These are phyloP conservation scores for Micromys minutus DNA, from an alignment of 2,113 vertebrate species.

Conservation along the genomic window DNA sequence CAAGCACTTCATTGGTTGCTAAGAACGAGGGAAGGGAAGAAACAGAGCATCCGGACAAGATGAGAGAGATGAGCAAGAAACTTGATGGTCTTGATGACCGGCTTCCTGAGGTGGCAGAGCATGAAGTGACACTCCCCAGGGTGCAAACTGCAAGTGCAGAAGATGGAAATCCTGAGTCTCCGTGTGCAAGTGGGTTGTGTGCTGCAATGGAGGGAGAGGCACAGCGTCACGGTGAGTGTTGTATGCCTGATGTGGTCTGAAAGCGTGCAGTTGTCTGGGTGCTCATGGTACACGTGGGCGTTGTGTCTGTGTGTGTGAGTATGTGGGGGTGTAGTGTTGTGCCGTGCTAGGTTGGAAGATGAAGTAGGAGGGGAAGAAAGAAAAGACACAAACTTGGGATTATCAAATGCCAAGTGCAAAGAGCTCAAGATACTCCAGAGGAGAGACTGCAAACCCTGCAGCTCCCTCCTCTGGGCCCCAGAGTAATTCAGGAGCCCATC, in stretches of 20 bases:
- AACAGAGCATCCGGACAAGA: not conserved
- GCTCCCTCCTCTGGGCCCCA: not conserved
- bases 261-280: not conserved
- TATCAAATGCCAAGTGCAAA: not conserved
- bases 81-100: rapidly evolving
- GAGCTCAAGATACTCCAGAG: not conserved
- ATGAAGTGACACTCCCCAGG: no score
- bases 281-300: not conserved
- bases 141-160: no score
- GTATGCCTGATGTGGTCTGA: not conserved
- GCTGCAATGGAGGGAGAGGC: rapidly evolving
- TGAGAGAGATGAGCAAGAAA: rapidly evolving
- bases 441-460: not conserved
- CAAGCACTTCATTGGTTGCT: no score
- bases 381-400: conserved; percentile 6
- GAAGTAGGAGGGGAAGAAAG: conserved; percentile 42
- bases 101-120: not conserved
- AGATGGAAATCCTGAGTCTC: not conserved
- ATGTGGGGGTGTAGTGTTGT: not conserved
- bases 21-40: not conserved
- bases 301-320: not conserved
- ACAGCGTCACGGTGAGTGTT: no score
- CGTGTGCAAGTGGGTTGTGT: rapidly evolving
- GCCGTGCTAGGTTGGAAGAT: not conserved
- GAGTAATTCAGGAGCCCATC: rapidly evolving